These are phyloP conservation scores for Brachionus koreanus DNA, from an alignment of 1,140 invertebrate genomes.

Conservation along the genomic window DNA sequence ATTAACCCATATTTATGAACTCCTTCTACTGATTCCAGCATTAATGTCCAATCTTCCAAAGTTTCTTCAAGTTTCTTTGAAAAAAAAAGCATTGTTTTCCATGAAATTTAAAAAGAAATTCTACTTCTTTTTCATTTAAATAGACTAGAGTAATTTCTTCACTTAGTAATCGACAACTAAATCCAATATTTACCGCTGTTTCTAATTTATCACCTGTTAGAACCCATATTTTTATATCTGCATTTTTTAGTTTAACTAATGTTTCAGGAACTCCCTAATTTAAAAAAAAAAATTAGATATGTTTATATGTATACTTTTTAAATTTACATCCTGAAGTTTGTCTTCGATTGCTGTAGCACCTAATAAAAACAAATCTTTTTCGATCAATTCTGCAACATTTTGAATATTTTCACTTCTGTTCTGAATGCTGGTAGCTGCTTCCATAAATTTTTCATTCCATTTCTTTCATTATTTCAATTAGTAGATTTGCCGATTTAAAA, in stretches of 20 bases:
- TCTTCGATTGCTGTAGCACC: constrained; percentile 95
- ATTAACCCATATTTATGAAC: constrained; percentile 26
- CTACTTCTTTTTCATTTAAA: constrained; percentile 75
- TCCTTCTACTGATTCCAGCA: neutral
- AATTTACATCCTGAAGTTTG: constrained; percentile 75
- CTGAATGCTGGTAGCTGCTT: constrained; percentile 69
- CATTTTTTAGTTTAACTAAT: constrained; percentile 52
- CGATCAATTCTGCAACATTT: constrained; percentile 50
- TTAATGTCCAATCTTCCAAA: neutral
- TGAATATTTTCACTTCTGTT: constrained; percentile 75
- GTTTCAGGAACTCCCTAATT: constrained; percentile 48
- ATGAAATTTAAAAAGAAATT: too few species aligned
- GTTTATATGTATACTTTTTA: neutral
- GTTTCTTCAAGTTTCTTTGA: neutral
- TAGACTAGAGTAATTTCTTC: constrained; percentile 69
- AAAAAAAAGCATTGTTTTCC: neutral
- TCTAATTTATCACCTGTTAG: constrained; percentile 98
- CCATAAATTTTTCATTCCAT: constrained; percentile 76
- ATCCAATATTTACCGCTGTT: constrained; percentile 96
- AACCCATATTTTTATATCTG: constrained; percentile 88
- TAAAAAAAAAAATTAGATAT: neutral
- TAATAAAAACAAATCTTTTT: constrained; percentile 69
- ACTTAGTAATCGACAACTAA: neutral
- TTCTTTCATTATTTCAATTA: constrained; percentile 51
- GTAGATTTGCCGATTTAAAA: too few species aligned